Evolutionary conservation across 37 sponge, comb jelly and placozoan genomes (phyloP), one percentile per base, ranked within the genome.

Genomic region (Dysidea cf. avara): DNA sequence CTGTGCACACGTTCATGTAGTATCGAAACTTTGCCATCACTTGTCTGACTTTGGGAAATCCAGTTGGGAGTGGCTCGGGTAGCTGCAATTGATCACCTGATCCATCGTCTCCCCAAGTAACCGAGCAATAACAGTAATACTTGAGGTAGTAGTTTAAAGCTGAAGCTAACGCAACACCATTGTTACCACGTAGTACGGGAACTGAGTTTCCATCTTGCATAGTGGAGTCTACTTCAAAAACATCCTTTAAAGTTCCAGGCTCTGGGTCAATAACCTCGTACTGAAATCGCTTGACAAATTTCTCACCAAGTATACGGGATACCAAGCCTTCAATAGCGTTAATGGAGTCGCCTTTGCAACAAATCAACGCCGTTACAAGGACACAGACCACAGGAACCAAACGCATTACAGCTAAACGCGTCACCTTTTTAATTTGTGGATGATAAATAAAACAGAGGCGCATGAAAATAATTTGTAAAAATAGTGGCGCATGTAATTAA

Each of bases 1-100:
- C 88, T 16, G 88, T 87, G 62, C 82, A 81, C 25, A 87, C 88
- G 64, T 87, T 87, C 74, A 69, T 80, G 57, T 87, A 87, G 66
- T 87, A 88, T 51, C 88, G 71, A 39, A 28, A 66, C 3, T 24
- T 64, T 16, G 24, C 33, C 43, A 31, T 28, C 46, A 32, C 39
- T 4, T 18, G 53, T 22, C 18, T 29, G 63, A 61, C 63, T 29
- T 61, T 61, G 18, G 29, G 4, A 5, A 16, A 61, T 7, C 34
- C 37, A 56, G 68, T 12, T 82, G 88, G 1, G 81, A 57, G 20
- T 64, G 71, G 54, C 21, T 53, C n/a, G 72, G 88, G 39, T 16
- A 70, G 58, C 12, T 46, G 53, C 20, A 87, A 57, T 66, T 82
- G 83, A 52, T 78, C 83, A 47, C 89, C 76, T 16, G 79, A 78